Base-by-base conservation (phyloP, 2,113 vertebrate species). In the Cebidichthys violaceus region DNA sequence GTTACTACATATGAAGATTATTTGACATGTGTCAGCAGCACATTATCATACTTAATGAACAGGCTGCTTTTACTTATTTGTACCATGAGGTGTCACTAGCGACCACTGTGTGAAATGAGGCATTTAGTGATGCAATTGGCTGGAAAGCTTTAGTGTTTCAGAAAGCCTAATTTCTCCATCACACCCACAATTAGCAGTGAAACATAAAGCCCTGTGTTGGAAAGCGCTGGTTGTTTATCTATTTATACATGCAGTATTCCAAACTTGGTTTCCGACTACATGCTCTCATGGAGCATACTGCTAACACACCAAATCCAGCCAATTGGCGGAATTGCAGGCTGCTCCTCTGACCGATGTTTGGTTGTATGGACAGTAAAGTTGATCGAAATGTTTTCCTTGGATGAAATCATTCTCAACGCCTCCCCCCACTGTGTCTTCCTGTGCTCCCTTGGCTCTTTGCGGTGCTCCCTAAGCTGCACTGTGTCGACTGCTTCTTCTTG, bases 401-500 rank as follows among this genome's bases (percentile, higher is more conserved):
- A 31, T 4, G 18, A 24, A 37, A 47, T 75, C 80, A 86, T 70
- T 77, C 54, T 95, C 87, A 95, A 41, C 94, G 91, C 73, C 89
- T 94, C 54, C 59, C 50, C 24, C 82, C 86, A 14, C 72, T 68
- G 35, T 83, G 86, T 85, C 83, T 93, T 65, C 88, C 93, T 2
- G 76, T 43, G 67, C 77, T 55, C 37, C 86, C 79, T 29, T 90
- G 94, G 37, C 68, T 87, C 86, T 96, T 98, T 29, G 93, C 69
- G 0, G 94, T 17, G 18, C 83, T 78, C n/a, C 89, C 0, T 55
- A 52, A 80, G 96, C 93, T 77, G 71, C 92, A 85, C 81, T 96
- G 97, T 31, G 91, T 57, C 0, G 88, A 78, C 31, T 79, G 83
- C 89, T 98, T 98, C 93, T 98, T 99, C 90, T 98, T 97, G 1